Conservation (phyloP, 2,888 invertebrate genomes). For the Agrenia bidenticulata region DNA sequence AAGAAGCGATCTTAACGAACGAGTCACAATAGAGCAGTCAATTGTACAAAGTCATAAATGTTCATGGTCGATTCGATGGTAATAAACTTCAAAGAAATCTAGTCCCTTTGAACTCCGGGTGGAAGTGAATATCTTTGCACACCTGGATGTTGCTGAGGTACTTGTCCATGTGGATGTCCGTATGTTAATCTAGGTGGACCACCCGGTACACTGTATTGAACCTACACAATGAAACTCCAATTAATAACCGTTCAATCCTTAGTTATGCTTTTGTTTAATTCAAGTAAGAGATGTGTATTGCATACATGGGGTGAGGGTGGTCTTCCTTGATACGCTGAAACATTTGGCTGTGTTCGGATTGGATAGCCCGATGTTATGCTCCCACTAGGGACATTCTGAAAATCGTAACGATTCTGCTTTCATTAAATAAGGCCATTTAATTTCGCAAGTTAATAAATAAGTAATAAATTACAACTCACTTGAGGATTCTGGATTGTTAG, state of each 20-base stretch:
- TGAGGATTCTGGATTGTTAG: constrained; percentile 40
- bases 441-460: background rate
- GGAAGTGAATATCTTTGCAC: constrained; percentile 40
- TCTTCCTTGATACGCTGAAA: constrained; percentile 53
- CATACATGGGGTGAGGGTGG: constrained; percentile 53
- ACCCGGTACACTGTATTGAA: constrained; percentile 33
- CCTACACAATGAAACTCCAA: background rate
- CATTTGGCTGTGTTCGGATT: constrained; percentile 65
- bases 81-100: no score
- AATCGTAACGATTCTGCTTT: no score
- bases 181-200: constrained; percentile 39
- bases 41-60: no score
- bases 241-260: no score
- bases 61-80: no score
- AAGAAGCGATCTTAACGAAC: no score
- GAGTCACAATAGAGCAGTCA: no score
- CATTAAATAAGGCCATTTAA: background rate
- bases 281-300: background rate
- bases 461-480: background rate
- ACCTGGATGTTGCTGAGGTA: constrained; percentile 30
- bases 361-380: constrained; percentile 84
- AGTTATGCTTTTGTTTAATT: background rate
- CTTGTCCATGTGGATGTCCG: constrained; percentile 37
- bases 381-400: constrained; percentile 71
- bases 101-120: constrained; percentile 44